These are phyloP conservation scores for Heliconius hortense DNA, from an alignment of 2,888 invertebrate species.

Conservation along the genomic window DNA sequence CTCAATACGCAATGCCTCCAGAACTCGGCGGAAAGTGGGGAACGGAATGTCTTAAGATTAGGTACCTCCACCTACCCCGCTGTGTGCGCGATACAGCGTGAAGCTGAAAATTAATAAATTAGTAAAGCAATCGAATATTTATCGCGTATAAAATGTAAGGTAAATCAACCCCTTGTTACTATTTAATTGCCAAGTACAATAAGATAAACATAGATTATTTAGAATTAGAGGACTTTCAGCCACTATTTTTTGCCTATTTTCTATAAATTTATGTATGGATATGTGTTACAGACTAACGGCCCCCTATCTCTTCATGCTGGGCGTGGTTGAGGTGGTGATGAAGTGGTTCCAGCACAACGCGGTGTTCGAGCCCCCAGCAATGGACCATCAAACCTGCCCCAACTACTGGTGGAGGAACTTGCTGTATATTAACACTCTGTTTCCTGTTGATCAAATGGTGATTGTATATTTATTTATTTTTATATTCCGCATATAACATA, in stretches of 20 bases:
- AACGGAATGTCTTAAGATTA: too few species aligned
- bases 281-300: conserved; percentile 84
- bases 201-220: not conserved
- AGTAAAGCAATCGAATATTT: too few species aligned
- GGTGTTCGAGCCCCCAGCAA: conserved; percentile 91
- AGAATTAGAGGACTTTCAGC: not conserved
- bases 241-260: not conserved
- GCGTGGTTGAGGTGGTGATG: conserved; percentile 92
- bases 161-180: too few species aligned
- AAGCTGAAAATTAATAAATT: too few species aligned
- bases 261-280: not conserved
- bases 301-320: conserved; percentile 91
- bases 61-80: too few species aligned
- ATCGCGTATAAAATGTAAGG: too few species aligned
- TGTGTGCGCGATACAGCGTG: too few species aligned
- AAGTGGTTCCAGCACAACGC: conserved; percentile 91
- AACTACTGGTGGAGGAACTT: conserved; percentile 95
- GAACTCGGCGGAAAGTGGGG: too few species aligned
- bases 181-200: too few species aligned
- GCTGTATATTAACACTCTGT: conserved; percentile 92
- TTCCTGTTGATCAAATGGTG: conserved; percentile 93
- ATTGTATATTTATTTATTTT: conserved; percentile 47
- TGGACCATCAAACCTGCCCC: conserved; percentile 91
- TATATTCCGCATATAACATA: not conserved
- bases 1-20: too few species aligned